These are phyloP conservation scores for Cryptomyrus ogoouensis DNA, from an alignment of 2,113 vertebrate genomes.

Conservation along the genomic window DNA sequence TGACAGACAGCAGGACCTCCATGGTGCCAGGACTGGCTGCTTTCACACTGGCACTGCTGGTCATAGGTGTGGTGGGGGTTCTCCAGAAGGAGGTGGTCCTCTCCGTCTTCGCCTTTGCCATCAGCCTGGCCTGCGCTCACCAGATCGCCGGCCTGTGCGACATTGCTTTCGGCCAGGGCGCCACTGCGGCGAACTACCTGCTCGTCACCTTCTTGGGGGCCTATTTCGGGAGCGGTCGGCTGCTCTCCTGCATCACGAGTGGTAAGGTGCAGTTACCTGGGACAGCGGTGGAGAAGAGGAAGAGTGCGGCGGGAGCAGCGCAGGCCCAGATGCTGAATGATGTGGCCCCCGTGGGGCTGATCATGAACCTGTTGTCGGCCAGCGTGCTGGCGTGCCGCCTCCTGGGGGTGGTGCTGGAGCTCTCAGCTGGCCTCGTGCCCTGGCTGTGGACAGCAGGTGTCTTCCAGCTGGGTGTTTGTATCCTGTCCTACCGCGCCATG, in stretches of 20 bases:
- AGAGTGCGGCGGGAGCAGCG: background rate
- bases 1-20: constrained; percentile 43
- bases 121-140: constrained; percentile 70
- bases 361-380: constrained; percentile 72
- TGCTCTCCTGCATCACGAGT: constrained; percentile 52
- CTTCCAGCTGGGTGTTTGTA: constrained; percentile 66
- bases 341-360: constrained; percentile 47
- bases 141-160: constrained; percentile 59
- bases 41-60: constrained; percentile 60
- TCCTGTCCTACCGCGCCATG: constrained; percentile 65
- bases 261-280: constrained; percentile 56
- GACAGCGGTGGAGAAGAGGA: constrained; percentile 32
- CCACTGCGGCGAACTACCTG: constrained; percentile 70
- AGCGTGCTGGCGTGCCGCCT: constrained; percentile 69
- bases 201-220: constrained; percentile 58
- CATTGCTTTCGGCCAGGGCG: constrained; percentile 57
- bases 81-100: constrained; percentile 53
- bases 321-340: constrained; percentile 24
- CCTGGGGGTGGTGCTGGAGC: constrained; percentile 60
- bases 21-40: constrained; percentile 70
- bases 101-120: constrained; percentile 51
- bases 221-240: constrained; percentile 66
- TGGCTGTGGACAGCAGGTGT: constrained; percentile 78
- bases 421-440: constrained; percentile 66
- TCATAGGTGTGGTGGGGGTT: constrained; percentile 57